Base-by-base conservation (phyloP, 2,888 invertebrate species). In the Tipula vernalis region DNA sequence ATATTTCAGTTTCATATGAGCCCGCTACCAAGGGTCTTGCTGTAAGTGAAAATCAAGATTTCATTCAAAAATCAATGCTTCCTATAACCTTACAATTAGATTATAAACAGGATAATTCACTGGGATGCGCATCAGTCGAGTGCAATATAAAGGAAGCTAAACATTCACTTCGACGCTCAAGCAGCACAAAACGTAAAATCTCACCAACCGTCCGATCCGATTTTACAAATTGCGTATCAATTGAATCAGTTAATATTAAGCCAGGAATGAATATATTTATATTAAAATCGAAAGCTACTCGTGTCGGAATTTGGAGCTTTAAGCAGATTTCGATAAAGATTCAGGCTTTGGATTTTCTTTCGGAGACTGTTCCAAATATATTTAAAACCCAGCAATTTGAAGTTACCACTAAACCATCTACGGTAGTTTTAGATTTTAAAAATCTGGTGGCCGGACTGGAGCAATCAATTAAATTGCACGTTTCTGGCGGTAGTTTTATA, bases 401-500 rank as follows among this genome's bases (percentile, higher is more conserved):
- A 86, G 90, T 92, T 2, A 91, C 90, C 87, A 93, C 93, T 0
- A 92, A 92, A 87, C 93, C 93, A 2, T 92, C 91, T 1, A 90
- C 93, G 89, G 91, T 92, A 89, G 89, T 94, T 89, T 90, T 94
- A 90, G 92, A 92, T 90, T 89, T 93, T 85, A 95, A 95, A 88
- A 96, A 96, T 89, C 92, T 98, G 85, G 93, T 98, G 5, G 96
- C 97, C 0, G 97, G 97, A 0, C 93, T 97, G 88, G 94, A 95
- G 88, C 97, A 97, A 90, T 93, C 94, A 28, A 94, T 97, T 92
- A 94, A 95, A 88, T 90, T 98, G 86, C 94, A 95, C 83, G 93
- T 98, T 15, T 94, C 94, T 0, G 95, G 96, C 88, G 97, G 97
- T 2, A 97, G 97, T 91, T 94, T 95, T 87, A 93, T 93, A 87